Conservation (phyloP, 2,888 invertebrate genomes). For the Copidosoma aretas region DNA sequence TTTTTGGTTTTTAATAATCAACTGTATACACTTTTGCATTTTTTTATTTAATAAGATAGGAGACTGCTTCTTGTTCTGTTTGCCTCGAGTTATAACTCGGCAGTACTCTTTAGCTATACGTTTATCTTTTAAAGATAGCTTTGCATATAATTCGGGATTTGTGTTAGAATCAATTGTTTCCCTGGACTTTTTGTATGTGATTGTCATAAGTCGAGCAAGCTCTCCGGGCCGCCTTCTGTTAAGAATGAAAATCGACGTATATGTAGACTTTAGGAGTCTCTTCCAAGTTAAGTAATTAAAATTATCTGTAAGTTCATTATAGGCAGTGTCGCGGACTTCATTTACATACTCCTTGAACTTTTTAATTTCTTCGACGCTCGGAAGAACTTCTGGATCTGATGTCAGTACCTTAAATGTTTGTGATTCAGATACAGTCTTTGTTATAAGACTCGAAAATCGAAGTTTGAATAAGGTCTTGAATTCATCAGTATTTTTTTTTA, state of each 20-base stretch:
- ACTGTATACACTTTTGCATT: constrained; percentile 8
- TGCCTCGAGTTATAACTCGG: background rate
- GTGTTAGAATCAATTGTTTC: constrained; percentile 6
- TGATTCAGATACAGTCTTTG: constrained; percentile 3
- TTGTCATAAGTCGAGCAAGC: background rate
- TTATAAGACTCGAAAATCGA: background rate
- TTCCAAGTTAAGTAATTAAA: background rate
- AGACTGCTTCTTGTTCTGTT: constrained; percentile 13
- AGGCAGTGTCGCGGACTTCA: background rate
- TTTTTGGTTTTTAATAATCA: constrained; percentile 1
- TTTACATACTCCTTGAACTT: background rate
- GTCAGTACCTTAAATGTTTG: background rate
- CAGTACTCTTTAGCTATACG: background rate
- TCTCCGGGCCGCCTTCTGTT: constrained; percentile 16
- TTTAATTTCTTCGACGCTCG: background rate
- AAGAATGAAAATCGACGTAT: background rate
- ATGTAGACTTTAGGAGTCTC: background rate
- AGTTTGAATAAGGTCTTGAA: background rate
- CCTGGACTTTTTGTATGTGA: background rate
- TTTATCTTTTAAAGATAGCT: background rate
- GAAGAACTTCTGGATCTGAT: background rate
- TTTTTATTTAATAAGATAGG: constrained; percentile 11
- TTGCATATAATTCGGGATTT: background rate
- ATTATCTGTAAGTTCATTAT: background rate
- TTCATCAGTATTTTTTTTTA: background rate